These are phyloP conservation scores for Deroptyus accipitrinus DNA, from an alignment of 2,113 vertebrate genomes.

Conservation along the genomic window DNA sequence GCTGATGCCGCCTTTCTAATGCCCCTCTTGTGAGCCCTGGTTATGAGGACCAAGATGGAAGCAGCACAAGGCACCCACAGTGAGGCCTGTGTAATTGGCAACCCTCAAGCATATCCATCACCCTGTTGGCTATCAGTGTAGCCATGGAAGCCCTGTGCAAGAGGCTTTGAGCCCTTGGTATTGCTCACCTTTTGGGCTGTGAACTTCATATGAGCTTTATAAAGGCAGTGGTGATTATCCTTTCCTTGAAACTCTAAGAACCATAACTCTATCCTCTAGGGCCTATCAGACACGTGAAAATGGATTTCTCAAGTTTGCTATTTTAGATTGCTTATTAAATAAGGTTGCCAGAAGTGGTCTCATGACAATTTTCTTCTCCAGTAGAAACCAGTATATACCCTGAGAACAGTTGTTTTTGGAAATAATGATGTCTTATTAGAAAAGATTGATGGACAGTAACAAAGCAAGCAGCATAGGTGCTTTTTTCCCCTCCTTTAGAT, in stretches of 20 bases:
- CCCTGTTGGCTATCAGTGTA: accelerated
- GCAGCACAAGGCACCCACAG: neutral
- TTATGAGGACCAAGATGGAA: neutral
- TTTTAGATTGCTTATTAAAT: neutral
- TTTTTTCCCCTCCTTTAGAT: neutral
- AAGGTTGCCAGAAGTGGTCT: neutral
- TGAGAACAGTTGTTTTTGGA: neutral
- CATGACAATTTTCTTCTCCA: neutral
- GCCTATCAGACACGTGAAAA: neutral
- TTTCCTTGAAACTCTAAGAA: neutral
- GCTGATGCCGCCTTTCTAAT: neutral
- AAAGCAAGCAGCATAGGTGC: neutral
- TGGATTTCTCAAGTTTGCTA: neutral
- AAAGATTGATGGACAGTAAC: neutral
- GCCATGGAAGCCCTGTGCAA: accelerated
- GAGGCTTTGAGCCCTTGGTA: neutral
- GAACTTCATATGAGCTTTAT: neutral
- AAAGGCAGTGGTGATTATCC: neutral
- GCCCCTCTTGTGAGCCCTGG: neutral
- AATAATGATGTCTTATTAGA: neutral
- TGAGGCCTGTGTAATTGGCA: accelerated
- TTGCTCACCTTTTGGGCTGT: neutral
- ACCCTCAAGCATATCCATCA: accelerated
- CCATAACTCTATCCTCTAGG: neutral
- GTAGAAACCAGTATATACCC: neutral